These are phyloP conservation scores for Rhagologus leucostigma DNA, from an alignment of 2,113 vertebrate species.

Conservation along the genomic window DNA sequence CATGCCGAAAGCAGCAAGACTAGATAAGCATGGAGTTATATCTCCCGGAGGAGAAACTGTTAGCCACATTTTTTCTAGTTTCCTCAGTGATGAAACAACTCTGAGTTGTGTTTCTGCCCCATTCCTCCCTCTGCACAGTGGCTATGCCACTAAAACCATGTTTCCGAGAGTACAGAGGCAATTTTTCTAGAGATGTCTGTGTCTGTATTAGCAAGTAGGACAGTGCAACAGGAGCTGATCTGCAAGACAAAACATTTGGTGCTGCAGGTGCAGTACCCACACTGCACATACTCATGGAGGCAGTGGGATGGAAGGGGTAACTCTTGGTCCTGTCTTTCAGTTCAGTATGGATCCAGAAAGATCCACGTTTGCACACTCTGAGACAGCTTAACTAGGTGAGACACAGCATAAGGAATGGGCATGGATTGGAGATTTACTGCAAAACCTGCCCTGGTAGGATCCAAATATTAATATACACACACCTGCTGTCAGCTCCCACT, in stretches of 20 bases:
- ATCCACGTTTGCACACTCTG: rapidly evolving
- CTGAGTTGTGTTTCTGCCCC: neutral
- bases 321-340: neutral
- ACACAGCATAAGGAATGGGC: neutral
- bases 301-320: neutral
- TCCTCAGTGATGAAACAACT: neutral
- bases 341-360: neutral
- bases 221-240: neutral
- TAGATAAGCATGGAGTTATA: neutral
- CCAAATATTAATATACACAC: neutral
- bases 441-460: neutral
- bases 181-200: neutral
- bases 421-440: neutral
- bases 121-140: neutral
- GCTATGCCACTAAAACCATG: neutral
- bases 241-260: neutral
- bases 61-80: neutral
- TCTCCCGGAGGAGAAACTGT: neutral
- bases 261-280: neutral
- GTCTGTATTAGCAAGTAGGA: neutral
- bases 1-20: neutral
- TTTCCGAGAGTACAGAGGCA: neutral
- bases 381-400: neutral
- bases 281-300: neutral
- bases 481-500: neutral